These are phyloP conservation scores for Molossus alvarezi DNA, from an alignment of 2,797 vertebrate genomes.

Conservation along the genomic window DNA sequence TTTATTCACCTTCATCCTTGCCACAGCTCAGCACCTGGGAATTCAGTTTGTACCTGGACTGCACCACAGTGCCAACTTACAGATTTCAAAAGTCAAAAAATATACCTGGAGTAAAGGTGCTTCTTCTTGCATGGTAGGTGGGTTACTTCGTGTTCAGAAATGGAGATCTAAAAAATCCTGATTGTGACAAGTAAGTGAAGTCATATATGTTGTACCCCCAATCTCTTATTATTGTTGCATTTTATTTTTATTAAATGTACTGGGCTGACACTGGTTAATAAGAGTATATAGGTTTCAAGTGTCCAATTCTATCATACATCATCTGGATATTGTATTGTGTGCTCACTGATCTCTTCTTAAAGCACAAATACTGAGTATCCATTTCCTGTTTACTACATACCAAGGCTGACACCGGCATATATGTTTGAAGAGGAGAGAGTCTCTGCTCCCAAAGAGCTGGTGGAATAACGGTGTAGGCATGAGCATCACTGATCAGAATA, in stretches of 20 bases:
- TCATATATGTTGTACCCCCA: background rate
- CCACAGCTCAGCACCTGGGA: background rate
- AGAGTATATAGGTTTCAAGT: background rate
- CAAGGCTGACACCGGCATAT: background rate
- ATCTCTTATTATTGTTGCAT: background rate
- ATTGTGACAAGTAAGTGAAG: background rate
- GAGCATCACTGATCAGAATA: background rate
- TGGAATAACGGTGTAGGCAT: background rate
- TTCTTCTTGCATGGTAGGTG: background rate
- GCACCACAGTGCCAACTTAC: conserved; percentile 13
- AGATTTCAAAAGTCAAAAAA: conserved; percentile 29
- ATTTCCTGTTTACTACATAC: background rate
- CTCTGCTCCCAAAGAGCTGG: background rate
- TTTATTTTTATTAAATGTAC: background rate
- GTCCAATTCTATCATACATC: background rate
- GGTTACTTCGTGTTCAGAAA: conserved; percentile 5
- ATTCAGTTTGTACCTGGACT: background rate
- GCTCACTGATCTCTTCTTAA: background rate
- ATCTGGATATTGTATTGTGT: background rate
- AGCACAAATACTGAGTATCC: background rate
- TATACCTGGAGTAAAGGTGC: background rate
- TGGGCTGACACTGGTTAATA: background rate
- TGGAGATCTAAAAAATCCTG: background rate
- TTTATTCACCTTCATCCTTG: conserved; percentile 48
- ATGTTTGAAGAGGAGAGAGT: background rate